Base-by-base conservation (phyloP, 1,140 invertebrate genomes). In the Brachionus paranguensis region DNA sequence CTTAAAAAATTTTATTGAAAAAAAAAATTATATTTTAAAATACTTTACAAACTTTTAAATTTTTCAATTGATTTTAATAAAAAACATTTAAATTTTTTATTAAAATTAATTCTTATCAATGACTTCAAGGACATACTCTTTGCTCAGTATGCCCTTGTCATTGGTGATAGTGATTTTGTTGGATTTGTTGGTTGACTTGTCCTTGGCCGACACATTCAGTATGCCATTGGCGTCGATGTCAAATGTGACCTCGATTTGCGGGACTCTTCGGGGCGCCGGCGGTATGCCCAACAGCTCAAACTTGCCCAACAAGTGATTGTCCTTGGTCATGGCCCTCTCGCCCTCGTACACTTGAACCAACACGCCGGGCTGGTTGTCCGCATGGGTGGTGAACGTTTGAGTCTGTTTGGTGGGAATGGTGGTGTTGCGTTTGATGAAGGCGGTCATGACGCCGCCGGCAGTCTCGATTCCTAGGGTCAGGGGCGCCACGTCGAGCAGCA, bases 141-240 rank as follows among this genome's bases (percentile, higher is more conserved):
- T 97, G 88, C 93, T 94, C 0, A 98, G 91, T 87, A 96, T 93
- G 85, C 88, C 96, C 90, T 98, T 98, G 91, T 98, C 96, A 88
- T 98, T 98, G 86, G 95, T 98, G 87, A 98, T 98, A 37, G 95
- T 97, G 88, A 98, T 98, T 90, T 98, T 98, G 90, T 97, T 98
- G 87, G 96, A 94, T 89, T 96, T 96, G 87, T 96, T 96, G 84
- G 96, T 97, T 2, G 90, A 91, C 87, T 92, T 92, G 85, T 92
- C 91, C 8, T 87, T 86, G 33, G 91, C 91, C 47, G 89, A 87
- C 5, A 90, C 89, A 85, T 90, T 90, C 24, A 90, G 83, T 81
- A 90, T 90, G 85, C 89, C 89, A 53, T 90, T 90, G 64, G 89
- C 89, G 86, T 95, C 89, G 93, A 92, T 90, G 83, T 92, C 92